These are phyloP conservation scores for Catamblyrhynchus diadema DNA, from an alignment of 2,797 vertebrate genomes.

Conservation along the genomic window DNA sequence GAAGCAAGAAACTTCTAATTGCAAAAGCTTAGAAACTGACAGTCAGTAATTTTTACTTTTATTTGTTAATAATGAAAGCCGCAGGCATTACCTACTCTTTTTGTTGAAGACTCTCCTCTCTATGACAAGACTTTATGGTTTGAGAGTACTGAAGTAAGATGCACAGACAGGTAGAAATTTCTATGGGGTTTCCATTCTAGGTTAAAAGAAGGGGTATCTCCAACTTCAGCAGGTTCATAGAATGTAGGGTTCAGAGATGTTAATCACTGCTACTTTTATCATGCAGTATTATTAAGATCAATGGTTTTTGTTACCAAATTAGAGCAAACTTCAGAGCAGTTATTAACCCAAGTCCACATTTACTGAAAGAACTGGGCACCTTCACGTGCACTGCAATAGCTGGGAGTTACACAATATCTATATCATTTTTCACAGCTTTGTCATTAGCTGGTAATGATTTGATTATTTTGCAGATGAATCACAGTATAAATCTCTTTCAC, in stretches of 20 bases:
- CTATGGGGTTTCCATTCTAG: slow-evolving; percentile 49
- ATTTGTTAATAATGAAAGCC: neutral
- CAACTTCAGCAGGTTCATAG: slow-evolving; percentile 28
- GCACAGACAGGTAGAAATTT: slow-evolving; percentile 42
- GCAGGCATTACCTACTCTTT: neutral
- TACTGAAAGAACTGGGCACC: slow-evolving; percentile 82
- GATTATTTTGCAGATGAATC: slow-evolving; percentile 99
- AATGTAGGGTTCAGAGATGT: slow-evolving; percentile 74
- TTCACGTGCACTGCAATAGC: slow-evolving; percentile 82
- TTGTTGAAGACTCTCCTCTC: neutral
- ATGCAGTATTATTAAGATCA: slow-evolving; percentile 89
- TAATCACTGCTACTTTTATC: slow-evolving; percentile 85
- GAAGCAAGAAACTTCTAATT: neutral
- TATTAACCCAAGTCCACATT: slow-evolving; percentile 84
- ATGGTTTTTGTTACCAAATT: slow-evolving; percentile 84
- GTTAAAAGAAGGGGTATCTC: neutral
- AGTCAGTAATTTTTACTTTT: neutral
- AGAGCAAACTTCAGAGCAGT: slow-evolving; percentile 85
- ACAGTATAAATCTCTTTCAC: slow-evolving; percentile 98
- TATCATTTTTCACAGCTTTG: slow-evolving; percentile 94
- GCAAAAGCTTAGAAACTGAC: neutral
- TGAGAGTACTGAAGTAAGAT: slow-evolving; percentile 31
- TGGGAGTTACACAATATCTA: slow-evolving; percentile 82
- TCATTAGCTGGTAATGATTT: slow-evolving; percentile 99
- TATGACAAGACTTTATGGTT: neutral